A percentile compares a stretch with the other conserved stretches of the same genome.
Evolutionary conservation across 2,113 vertebrate genomes (phyloP).

Genomic region (Prinia subflava): DNA sequence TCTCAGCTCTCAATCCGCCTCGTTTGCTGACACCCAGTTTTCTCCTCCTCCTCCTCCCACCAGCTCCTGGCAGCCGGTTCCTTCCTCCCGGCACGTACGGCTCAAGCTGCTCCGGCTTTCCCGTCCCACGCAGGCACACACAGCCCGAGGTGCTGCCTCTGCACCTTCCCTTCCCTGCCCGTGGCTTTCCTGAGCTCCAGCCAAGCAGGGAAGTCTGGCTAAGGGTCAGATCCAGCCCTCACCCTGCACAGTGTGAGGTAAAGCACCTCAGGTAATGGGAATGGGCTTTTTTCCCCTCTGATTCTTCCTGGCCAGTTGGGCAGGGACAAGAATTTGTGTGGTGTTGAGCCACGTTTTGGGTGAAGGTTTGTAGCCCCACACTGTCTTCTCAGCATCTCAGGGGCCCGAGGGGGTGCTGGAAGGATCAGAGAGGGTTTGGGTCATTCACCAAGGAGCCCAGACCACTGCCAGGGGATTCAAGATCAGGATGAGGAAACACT

Average conservation of each 20-base stretch:
- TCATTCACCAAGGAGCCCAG: not conserved
- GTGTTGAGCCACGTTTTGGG: fast-evolving
- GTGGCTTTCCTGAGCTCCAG: not conserved
- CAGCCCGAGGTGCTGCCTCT: not conserved
- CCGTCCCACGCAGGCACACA: not conserved
- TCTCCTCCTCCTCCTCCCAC: slow-evolving; percentile 42
- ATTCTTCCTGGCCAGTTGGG: not conserved
- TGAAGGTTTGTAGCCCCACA: not conserved
- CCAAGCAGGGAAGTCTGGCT: not conserved
- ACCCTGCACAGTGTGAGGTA: fast-evolving
- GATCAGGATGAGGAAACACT: not conserved
- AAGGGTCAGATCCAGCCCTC: not conserved
- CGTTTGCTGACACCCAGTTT: slow-evolving; percentile 17
- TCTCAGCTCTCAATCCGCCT: slow-evolving; percentile 44
- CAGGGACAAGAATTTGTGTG: not conserved
- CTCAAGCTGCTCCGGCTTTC: slow-evolving; percentile 23
- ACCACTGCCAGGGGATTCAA: not conserved
- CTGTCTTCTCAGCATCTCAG: not conserved
- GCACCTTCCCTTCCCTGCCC: not conserved
- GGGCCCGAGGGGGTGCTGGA: not conserved
- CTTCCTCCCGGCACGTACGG: not conserved
- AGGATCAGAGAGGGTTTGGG: not conserved
- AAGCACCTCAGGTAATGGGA: not conserved
- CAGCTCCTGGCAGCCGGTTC: slow-evolving; percentile 1
- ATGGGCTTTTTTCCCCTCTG: fast-evolving